These are phyloP conservation scores for Caenorhabditis doughertyi DNA, from an alignment of 2,888 invertebrate genomes.

Conservation along the genomic window DNA sequence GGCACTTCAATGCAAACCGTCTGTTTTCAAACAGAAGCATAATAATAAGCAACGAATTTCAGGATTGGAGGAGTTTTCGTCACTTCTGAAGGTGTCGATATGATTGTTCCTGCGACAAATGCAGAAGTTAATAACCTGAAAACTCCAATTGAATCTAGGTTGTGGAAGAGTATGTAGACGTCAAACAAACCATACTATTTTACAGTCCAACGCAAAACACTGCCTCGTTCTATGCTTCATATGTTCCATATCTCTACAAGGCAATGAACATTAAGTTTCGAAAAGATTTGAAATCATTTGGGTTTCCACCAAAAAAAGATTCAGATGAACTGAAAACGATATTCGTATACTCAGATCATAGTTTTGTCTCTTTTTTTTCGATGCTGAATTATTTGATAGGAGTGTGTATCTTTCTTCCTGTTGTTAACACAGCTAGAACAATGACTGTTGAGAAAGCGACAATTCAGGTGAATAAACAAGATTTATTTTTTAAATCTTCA, in stretches of 20 bases:
- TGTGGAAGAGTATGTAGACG: not conserved
- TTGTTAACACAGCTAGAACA: slow-evolving; percentile 77
- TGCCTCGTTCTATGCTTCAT: not conserved
- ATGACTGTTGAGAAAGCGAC: slow-evolving; percentile 76
- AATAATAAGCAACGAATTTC: too few species aligned
- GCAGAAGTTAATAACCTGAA: not conserved
- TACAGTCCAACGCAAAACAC: not conserved
- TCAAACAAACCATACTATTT: not conserved
- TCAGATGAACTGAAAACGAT: not conserved
- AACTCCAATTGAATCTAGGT: not conserved
- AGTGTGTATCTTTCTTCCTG: slow-evolving; percentile 71
- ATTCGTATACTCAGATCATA: slow-evolving; percentile 28
- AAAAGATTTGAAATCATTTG: not conserved
- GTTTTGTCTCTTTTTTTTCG: slow-evolving; percentile 58
- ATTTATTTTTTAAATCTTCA: slow-evolving; percentile 2
- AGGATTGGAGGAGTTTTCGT: slow-evolving; percentile 30
- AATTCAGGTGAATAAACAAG: slow-evolving; percentile 12
- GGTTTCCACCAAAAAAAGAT: not conserved
- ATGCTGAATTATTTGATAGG: slow-evolving; percentile 71
- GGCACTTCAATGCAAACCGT: slow-evolving; percentile 20
- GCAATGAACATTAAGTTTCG: slow-evolving; percentile 31
- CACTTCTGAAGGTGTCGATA: slow-evolving; percentile 10
- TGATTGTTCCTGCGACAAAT: slow-evolving; percentile 33
- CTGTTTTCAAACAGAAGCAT: not conserved
- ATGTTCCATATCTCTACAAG: slow-evolving; percentile 8